Percentiles rank a stretch among this genome's conserved stretches.
phyloP scores from a whole-genome alignment of 2,888 invertebrate genomes.

The Choristoneura rosaceana region DNA sequence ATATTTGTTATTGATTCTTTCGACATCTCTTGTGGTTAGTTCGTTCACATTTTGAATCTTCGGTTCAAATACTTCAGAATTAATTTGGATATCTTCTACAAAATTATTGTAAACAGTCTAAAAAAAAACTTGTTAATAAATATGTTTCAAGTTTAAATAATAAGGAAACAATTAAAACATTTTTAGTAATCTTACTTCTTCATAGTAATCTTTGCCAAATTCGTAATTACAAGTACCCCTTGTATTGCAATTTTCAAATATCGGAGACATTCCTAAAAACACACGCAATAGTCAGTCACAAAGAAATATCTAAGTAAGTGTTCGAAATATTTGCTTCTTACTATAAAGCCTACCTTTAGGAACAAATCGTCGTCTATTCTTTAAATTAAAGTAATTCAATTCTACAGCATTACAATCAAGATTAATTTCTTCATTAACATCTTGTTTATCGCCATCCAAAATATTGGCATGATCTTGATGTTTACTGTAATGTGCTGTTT shows the following conservation, averaged over 20 bases:
- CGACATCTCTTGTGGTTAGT: slow-evolving; percentile 55
- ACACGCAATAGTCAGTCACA: neutral
- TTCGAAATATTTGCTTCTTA: neutral
- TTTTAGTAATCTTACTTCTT: slow-evolving; percentile 59
- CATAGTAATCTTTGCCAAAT: slow-evolving; percentile 63
- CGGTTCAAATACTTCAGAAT: slow-evolving; percentile 73
- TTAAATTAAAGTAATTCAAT: slow-evolving; percentile 63
- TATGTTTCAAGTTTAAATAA: neutral
- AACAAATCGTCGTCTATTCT: slow-evolving; percentile 76
- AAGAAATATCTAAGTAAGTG: neutral
- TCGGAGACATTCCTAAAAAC: slow-evolving; percentile 81
- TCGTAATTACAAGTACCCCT: slow-evolving; percentile 54
- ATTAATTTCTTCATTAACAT: neutral
- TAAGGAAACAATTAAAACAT: slow-evolving; percentile 8
- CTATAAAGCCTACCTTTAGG: slow-evolving; percentile 81
- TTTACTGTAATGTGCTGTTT: neutral
- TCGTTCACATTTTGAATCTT: slow-evolving; percentile 61
- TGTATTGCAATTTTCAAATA: slow-evolving; percentile 68
- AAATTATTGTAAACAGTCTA: slow-evolving; percentile 76
- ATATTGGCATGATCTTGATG: neutral
- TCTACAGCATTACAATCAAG: neutral
- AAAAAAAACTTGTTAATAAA: slow-evolving; percentile 46
- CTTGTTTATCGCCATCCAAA: neutral
- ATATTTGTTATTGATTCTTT: slow-evolving; percentile 61
- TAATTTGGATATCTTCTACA: slow-evolving; percentile 74